Conservation (phyloP, 2,113 vertebrate genomes). For the Chaetorhynchus papuensis region DNA sequence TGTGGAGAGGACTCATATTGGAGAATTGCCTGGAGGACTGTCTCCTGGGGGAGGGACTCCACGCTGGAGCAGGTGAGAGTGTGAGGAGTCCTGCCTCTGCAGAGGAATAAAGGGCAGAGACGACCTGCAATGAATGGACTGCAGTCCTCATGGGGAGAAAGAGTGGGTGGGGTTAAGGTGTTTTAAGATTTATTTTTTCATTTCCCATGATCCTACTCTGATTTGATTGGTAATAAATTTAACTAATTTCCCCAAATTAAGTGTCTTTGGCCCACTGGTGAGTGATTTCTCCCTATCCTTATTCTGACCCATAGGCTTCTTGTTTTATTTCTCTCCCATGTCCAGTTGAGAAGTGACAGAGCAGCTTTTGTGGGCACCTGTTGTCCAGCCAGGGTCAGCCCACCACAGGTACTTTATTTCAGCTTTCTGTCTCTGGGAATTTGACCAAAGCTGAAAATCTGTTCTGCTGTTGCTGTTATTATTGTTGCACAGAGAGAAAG, state of each 20-base stretch:
- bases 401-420: not conserved
- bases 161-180: rapidly evolving
- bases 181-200: not conserved
- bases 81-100: not conserved
- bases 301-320: not conserved
- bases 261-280: not conserved
- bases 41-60: not conserved
- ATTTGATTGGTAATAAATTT: not conserved
- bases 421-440: not conserved
- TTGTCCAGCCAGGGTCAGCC: not conserved
- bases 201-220: not conserved
- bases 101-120: not conserved
- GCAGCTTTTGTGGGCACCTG: not conserved
- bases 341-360: not conserved
- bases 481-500: not conserved
- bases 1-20: not conserved
- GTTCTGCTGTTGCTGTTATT: not conserved
- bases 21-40: not conserved
- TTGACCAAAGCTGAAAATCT: not conserved
- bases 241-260: not conserved
- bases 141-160: not conserved
- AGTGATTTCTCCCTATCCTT: not conserved
- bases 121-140: not conserved
- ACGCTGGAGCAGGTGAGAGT: not conserved
- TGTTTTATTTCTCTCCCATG: not conserved